Evolutionary conservation across 1,140 invertebrate genomes (phyloP), one percentile per base, ranked within the genome.

Genomic region (Monochamus saltuarius): DNA sequence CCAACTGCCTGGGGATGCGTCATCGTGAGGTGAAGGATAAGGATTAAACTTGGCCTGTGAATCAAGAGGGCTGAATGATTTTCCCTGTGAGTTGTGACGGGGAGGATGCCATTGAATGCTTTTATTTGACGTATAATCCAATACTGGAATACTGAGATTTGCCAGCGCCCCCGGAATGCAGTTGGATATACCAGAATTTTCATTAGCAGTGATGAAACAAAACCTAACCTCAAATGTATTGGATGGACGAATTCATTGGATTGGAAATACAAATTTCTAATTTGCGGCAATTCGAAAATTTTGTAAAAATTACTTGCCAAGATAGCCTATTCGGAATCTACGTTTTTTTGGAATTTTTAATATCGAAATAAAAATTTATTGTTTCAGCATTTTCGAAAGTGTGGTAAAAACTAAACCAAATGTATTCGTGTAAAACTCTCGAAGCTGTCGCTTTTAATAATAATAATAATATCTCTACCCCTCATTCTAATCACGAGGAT

Each of bases 21-120:
- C 51, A 53, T 53, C 51, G 39, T 53, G 17, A 53, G 51, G 51
- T 53, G 51, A 53, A 53, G 51, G 51, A 53, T 53, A 38, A 53
- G 51, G 51, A 53, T 53, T 53, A 53, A 53, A 53, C 51, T 53
- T 53, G 22, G 34, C 51, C 39, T 40, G 51, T 40, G 51, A 38
- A 53, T 53, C 51, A 53, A 53, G 51, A 53, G 51, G 51, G 51
- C 13, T 53, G 51, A 17, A 53, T 10, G 8, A 34, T 22, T 53
- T 19, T 53, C 51, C 51, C 51, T 53, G 13, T 53, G 36, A 53
- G 22, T 39, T 19, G 51, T 35, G 39, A 39, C 35, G 39, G 36
- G 51, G 51, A 16, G 51, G 22, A 46, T 46, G 22, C 22, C 43
- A 17, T 53, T 53, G 51, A 53, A 39, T 19, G 51, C 35, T 53